A percentile compares a stretch with the other conserved stretches of the same genome.
Evolutionary conservation across 2,113 vertebrate species (phyloP).

Genomic region (Tauraco erythrolophus): DNA sequence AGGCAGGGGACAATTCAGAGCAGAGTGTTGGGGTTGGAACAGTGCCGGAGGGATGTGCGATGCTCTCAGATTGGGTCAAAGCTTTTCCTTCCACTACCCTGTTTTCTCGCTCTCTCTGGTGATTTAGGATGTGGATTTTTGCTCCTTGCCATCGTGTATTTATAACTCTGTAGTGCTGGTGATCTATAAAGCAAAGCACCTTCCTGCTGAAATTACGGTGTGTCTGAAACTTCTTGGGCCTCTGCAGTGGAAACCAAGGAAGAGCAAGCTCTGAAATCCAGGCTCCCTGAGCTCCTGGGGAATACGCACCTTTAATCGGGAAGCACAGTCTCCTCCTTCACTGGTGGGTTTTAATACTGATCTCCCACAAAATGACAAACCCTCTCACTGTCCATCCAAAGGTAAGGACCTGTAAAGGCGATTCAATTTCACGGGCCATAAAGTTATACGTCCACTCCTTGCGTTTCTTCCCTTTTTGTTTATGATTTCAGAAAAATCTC

Average conservation of each 20-base stretch:
- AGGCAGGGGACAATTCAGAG: background rate
- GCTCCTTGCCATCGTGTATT: background rate
- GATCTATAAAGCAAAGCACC: background rate
- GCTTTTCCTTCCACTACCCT: background rate
- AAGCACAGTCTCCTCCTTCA: background rate
- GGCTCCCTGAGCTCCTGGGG: background rate
- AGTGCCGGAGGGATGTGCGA: background rate
- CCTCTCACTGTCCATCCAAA: slow-evolving; percentile 39
- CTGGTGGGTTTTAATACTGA: slow-evolving; percentile 2
- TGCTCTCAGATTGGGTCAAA: background rate
- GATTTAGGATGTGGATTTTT: slow-evolving; percentile 46
- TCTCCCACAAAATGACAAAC: slow-evolving; percentile 7
- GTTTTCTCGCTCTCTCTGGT: background rate
- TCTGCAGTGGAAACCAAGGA: background rate
- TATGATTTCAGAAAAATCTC: slow-evolving; percentile 52
- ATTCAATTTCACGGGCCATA: slow-evolving; percentile 70
- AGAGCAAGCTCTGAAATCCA: background rate
- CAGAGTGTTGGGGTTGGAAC: background rate
- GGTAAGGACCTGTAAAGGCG: slow-evolving; percentile 47
- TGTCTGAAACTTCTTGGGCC: background rate
- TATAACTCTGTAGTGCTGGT: background rate
- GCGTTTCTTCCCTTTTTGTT: slow-evolving; percentile 49
- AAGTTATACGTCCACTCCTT: slow-evolving; percentile 53
- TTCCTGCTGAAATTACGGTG: background rate
- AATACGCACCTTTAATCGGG: background rate